phyloP scores from a whole-genome alignment of 2,797 vertebrate genomes.

The Aotus griseimembra region DNA sequence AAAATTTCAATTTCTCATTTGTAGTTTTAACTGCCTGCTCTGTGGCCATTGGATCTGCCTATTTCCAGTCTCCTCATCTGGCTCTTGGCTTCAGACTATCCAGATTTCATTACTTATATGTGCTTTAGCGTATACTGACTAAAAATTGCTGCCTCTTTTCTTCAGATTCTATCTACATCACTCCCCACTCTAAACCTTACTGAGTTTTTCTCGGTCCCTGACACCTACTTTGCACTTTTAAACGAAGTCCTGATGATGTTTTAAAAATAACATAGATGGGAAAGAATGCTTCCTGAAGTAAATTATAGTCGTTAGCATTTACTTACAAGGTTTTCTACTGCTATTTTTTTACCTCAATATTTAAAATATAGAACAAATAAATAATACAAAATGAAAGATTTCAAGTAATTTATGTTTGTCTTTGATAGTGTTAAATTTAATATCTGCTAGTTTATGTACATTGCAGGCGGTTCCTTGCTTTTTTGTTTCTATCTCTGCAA shows the following conservation, averaged over 20 bases:
- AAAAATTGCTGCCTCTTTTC: not conserved
- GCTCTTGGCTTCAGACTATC: not conserved
- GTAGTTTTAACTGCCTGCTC: slow-evolving; percentile 34
- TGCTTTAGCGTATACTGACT: slow-evolving; percentile 47
- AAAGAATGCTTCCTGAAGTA: slow-evolving; percentile 37
- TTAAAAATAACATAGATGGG: not conserved
- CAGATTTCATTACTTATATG: slow-evolving; percentile 44
- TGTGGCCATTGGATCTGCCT: not conserved
- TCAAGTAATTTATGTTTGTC: slow-evolving; percentile 12
- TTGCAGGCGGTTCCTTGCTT: slow-evolving; percentile 23
- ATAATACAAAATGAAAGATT: not conserved
- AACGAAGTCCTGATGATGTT: slow-evolving; percentile 26
- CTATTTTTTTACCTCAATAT: not conserved
- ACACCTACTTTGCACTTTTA: not conserved
- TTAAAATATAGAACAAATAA: slow-evolving; percentile 3
- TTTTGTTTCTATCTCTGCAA: slow-evolving; percentile 53
- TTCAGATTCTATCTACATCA: not conserved
- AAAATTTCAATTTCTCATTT: slow-evolving; percentile 46
- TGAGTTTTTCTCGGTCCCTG: not conserved
- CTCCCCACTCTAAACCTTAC: not conserved
- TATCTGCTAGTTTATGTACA: slow-evolving; percentile 31
- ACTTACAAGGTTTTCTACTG: not conserved
- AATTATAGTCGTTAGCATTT: slow-evolving; percentile 8
- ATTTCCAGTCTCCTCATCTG: not conserved
- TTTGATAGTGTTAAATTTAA: slow-evolving; percentile 40